phyloP scores from a whole-genome alignment of 2,113 vertebrate species.

The Centrocercus urophasianus region DNA sequence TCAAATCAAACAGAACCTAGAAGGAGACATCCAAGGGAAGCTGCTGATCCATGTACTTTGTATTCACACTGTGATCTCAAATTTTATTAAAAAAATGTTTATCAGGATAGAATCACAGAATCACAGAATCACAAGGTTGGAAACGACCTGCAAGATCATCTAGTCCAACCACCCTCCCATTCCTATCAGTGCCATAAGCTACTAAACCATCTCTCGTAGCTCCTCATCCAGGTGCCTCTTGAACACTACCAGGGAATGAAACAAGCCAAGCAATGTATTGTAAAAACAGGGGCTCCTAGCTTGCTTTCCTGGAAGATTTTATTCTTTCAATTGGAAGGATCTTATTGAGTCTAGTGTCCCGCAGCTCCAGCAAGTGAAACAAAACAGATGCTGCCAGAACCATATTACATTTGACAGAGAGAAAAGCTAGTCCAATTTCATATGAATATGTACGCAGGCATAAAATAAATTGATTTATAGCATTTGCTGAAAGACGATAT shows the following conservation, averaged over 20 bases:
- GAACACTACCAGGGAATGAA: background rate
- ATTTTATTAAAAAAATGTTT: background rate
- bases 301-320: conserved; percentile 25
- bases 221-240: too few relatives aligned
- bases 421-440: background rate
- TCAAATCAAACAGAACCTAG: conserved; percentile 25
- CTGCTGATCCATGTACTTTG: background rate
- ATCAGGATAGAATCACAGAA: background rate
- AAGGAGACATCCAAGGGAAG: conserved; percentile 14
- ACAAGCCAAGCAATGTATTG: background rate
- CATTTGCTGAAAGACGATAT: background rate
- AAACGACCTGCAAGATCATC: too few relatives aligned
- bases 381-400: conserved; percentile 9
- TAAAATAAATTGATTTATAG: background rate
- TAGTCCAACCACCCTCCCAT: too few relatives aligned
- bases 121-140: too few relatives aligned
- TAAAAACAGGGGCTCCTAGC: conserved; percentile 14
- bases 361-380: background rate
- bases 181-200: too few relatives aligned
- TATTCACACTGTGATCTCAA: background rate
- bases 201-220: too few relatives aligned
- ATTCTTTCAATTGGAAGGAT: conserved; percentile 34
- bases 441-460: background rate
- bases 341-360: conserved; percentile 10
- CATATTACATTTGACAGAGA: background rate